These are phyloP conservation scores for Caenorhabditis plicata DNA, from an alignment of 2,888 invertebrate genomes.

Conservation along the genomic window DNA sequence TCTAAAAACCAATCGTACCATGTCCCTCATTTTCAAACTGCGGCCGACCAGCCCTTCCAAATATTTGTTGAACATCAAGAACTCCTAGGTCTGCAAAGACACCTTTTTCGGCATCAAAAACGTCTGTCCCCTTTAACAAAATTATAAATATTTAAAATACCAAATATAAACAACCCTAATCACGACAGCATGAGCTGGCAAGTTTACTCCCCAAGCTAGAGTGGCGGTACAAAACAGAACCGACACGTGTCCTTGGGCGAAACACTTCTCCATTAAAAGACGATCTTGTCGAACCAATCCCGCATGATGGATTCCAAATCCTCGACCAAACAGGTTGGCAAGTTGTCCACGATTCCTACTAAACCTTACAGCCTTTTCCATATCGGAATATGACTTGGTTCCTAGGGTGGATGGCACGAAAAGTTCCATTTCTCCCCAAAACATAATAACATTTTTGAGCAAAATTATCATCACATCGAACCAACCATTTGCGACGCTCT, in stretches of 20 bases:
- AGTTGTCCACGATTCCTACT: constrained; percentile 68
- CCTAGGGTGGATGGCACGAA: constrained; percentile 39
- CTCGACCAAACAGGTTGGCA: constrained; percentile 80
- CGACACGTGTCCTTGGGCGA: constrained; percentile 82
- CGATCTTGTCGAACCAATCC: constrained; percentile 88
- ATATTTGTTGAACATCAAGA: constrained; percentile 91
- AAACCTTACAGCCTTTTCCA: constrained; percentile 44
- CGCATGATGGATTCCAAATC: constrained; percentile 93
- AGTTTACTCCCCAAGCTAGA: constrained; percentile 97
- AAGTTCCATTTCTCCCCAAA: constrained; percentile 40
- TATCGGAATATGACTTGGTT: constrained; percentile 35
- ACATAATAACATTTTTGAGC: not conserved
- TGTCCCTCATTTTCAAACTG: constrained; percentile 79
- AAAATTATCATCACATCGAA: too few species aligned
- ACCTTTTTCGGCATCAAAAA: constrained; percentile 93
- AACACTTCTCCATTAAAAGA: constrained; percentile 84
- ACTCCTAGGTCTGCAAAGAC: constrained; percentile 91
- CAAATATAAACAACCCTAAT: constrained; percentile 75
- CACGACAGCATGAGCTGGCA: constrained; percentile 96
- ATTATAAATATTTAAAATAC: constrained; percentile 4
- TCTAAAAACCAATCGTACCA: too few species aligned
- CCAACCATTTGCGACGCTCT: constrained; percentile 72
- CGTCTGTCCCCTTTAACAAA: constrained; percentile 81
- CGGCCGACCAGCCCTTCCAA: constrained; percentile 92
- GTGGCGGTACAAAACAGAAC: constrained; percentile 94